A percentile compares a stretch with the other conserved stretches of the same genome.
These are phyloP conservation scores for Gila orcuttii DNA, from an alignment of 2,113 vertebrate genomes.

Conservation along the genomic window DNA sequence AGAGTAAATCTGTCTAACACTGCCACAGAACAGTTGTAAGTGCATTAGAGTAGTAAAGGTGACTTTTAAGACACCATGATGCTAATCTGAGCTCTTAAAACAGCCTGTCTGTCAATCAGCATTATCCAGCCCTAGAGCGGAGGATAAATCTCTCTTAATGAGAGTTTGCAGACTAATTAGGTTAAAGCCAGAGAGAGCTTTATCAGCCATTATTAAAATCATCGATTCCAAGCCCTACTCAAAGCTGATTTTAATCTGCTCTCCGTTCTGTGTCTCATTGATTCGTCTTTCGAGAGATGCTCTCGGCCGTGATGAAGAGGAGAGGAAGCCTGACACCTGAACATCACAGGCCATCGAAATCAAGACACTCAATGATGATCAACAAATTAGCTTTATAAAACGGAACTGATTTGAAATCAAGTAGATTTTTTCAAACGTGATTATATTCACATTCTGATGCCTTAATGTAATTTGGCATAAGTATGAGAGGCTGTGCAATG, in stretches of 20 bases:
- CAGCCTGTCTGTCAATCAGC: conserved; percentile 68
- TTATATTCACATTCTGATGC: not conserved
- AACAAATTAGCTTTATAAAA: not conserved
- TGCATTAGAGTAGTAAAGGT: conserved; percentile 45
- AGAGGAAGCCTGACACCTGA: not conserved
- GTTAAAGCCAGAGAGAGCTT: conserved; percentile 61
- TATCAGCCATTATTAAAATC: conserved; percentile 64
- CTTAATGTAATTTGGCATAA: not conserved
- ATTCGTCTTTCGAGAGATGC: conserved; percentile 47
- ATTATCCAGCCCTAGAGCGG: conserved; percentile 51
- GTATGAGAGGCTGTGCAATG: not conserved
- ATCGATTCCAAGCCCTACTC: conserved; percentile 64
- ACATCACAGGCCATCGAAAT: not conserved
- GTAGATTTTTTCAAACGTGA: not conserved
- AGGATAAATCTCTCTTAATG: conserved; percentile 61
- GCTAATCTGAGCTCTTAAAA: conserved; percentile 54
- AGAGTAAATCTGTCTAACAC: not conserved
- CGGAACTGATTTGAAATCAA: not conserved
- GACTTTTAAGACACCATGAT: conserved; percentile 48
- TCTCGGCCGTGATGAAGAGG: not conserved
- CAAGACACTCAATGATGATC: not conserved
- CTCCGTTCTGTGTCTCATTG: conserved; percentile 61
- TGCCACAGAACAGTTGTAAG: not conserved
- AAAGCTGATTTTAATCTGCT: conserved; percentile 65
- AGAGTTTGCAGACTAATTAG: conserved; percentile 59